These are phyloP conservation scores for Deilephila porcellus DNA, from an alignment of 2,888 invertebrate genomes.

Conservation along the genomic window DNA sequence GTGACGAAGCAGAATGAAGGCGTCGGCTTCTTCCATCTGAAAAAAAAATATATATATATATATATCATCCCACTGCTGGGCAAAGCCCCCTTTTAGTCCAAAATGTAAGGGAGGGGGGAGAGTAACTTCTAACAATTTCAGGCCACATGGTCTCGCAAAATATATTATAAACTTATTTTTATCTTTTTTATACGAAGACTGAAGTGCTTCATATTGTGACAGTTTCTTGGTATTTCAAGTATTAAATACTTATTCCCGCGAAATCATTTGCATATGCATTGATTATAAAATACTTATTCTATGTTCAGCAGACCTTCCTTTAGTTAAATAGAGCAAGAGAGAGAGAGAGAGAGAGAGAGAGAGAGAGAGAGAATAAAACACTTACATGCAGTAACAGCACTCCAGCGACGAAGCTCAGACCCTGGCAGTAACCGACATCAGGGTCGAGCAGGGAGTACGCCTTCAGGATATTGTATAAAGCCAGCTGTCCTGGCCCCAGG, in stretches of 20 bases:
- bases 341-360: neutral
- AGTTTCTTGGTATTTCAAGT: too few species aligned
- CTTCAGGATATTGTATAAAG: constrained; percentile 96
- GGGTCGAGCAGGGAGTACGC: constrained; percentile 97
- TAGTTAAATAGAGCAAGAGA: too few species aligned
- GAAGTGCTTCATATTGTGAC: too few species aligned
- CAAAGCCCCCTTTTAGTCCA: neutral
- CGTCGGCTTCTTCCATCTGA: constrained; percentile 97
- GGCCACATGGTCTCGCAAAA: too few species aligned
- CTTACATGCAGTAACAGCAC: constrained; percentile 96
- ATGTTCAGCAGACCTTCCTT: too few species aligned
- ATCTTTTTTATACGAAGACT: too few species aligned
- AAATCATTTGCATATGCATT: too few species aligned
- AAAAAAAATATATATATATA: constrained; percentile 39
- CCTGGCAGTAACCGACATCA: constrained; percentile 98
- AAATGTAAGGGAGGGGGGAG: too few species aligned
- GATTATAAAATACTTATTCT: too few species aligned
- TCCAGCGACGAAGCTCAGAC: constrained; percentile 97
- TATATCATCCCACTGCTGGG: neutral
- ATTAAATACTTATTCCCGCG: too few species aligned
- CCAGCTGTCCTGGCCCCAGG: constrained; percentile 96
- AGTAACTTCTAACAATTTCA: too few species aligned
- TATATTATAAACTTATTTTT: too few species aligned
- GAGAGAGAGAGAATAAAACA: constrained; percentile 39
- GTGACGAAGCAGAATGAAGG: constrained; percentile 94